Evolutionary conservation across 2,113 vertebrate genomes (phyloP).

Genomic region (Lasiurus borealis): DNA sequence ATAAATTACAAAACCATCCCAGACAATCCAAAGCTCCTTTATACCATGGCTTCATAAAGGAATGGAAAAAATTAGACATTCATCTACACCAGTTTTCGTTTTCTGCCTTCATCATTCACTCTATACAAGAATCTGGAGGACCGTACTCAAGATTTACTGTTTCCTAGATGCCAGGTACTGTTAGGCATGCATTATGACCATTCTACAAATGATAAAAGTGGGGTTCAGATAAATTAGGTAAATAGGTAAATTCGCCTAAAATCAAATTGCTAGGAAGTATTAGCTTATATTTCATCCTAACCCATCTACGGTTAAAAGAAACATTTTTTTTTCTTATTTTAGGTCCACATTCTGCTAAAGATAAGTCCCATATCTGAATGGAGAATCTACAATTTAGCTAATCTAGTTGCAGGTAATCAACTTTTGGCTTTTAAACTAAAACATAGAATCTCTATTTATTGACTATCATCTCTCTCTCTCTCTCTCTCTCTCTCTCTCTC

Average conservation of each 20-base stretch:
- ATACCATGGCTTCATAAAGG: conserved; percentile 35
- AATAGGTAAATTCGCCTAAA: neutral
- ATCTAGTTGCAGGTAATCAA: neutral
- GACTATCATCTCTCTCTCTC: neutral
- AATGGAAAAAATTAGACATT: neutral
- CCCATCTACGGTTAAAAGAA: conserved; percentile 12
- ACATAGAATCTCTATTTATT: conserved; percentile 32
- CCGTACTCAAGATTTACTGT: neutral
- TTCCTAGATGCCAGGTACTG: neutral
- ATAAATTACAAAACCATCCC: conserved; percentile 46
- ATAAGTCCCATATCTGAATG: neutral
- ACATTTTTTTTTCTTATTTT: neutral
- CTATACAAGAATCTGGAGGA: neutral
- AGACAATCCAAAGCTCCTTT: conserved; percentile 29
- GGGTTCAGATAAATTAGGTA: conserved; percentile 22
- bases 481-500: too few species aligned
- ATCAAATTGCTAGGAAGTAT: neutral
- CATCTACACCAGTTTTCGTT: neutral
- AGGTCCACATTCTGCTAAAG: neutral
- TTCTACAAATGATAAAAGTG: conserved; percentile 37
- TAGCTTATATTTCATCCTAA: conserved; percentile 33
- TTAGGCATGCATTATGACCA: neutral
- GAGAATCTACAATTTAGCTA: conserved; percentile 12
- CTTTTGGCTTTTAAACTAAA: conserved; percentile 54
- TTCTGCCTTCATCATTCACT: conserved; percentile 41